Base-by-base conservation (phyloP, 2,797 vertebrate species). In the Poliocrania exsul region DNA sequence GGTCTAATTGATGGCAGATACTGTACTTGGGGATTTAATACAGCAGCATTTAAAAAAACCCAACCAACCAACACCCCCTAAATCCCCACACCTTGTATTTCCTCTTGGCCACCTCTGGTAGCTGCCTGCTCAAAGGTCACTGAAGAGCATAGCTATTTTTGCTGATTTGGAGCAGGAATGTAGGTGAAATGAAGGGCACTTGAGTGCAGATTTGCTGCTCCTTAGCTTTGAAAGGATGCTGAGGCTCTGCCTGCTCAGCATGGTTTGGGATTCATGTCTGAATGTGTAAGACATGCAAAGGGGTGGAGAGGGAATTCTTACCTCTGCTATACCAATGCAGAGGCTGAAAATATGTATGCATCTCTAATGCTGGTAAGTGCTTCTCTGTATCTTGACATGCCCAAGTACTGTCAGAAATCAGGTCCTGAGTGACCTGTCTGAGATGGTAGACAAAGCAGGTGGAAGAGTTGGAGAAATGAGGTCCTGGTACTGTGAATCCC, bases 301-400 rank as follows among this genome's bases (percentile, higher is more conserved):
- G 18, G 29, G 6, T 37, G 28, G n/a, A 72, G 35, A 47, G 31
- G 53, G 11, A 53, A 16, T 38, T 80, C 78, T 87, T 73, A 17
- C 20, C 16, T 73, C 47, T 71, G 7, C 7, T 53, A 11, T 6
- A 25, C 28, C 16, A 6, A 3, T n/a, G 12, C 2, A 5, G 29
- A 62, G 31, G 17, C n/a, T 77, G 67, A 64, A 73, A 81, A 40
- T 0, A 0, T 40, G 4, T 40, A 10, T 18, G 26, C 2, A 6
- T 13, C 5, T 81, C 13, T 53, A 29, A 31, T 17, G 15, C 26
- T 35, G 29, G 5, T 29, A 58, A 62, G 11, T 7, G 9, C 20
- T 81, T 26, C 44, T 58, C n/a, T 46, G 16, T 72, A n/a, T 50
- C 11, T 26, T 73, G 40, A 5, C 5, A 5, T 49, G 46, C 26